Conservation (phyloP, 2,113 vertebrate species). For the Blennius ocellaris region DNA sequence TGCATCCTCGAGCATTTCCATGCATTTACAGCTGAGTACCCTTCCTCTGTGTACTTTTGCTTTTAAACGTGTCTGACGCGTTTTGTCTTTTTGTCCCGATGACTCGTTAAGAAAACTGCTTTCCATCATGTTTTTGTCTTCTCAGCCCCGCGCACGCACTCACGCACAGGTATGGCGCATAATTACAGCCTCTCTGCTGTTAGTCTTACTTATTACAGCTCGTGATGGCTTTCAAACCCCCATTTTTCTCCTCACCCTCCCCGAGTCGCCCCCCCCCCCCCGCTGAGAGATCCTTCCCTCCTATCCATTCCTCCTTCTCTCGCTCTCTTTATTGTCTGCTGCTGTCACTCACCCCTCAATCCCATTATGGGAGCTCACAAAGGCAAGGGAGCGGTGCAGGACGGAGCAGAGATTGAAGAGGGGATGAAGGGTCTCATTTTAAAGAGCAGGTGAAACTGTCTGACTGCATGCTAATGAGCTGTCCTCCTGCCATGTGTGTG, state of each 20-base stretch:
- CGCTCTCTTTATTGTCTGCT: neutral
- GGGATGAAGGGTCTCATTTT: slow-evolving; percentile 33
- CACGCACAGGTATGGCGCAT: neutral
- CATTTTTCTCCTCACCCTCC: too few species aligned
- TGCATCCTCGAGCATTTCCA: too few species aligned
- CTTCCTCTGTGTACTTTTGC: too few species aligned
- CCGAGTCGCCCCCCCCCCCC: too few species aligned
- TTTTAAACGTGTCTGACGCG: too few species aligned
- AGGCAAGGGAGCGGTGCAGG: slow-evolving; percentile 8
- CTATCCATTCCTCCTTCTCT: too few species aligned
- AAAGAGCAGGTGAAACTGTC: slow-evolving; percentile 54
- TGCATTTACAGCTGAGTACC: too few species aligned
- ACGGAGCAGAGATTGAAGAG: slow-evolving; percentile 44
- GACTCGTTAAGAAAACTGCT: neutral
- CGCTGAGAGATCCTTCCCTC: too few species aligned
- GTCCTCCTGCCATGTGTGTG: neutral
- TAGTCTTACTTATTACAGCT: neutral
- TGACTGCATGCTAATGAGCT: slow-evolving; percentile 32
- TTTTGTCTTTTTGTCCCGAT: neutral
- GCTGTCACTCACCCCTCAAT: slow-evolving; percentile 28
- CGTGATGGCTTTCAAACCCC: neutral
- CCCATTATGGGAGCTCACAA: slow-evolving; percentile 28
- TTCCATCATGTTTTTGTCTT: too few species aligned
- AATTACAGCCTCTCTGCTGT: neutral
- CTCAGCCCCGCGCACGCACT: too few species aligned